Evolutionary conservation across 2,888 invertebrate species (phyloP).

Genomic region (Pristionchus fissidentatus): DNA sequence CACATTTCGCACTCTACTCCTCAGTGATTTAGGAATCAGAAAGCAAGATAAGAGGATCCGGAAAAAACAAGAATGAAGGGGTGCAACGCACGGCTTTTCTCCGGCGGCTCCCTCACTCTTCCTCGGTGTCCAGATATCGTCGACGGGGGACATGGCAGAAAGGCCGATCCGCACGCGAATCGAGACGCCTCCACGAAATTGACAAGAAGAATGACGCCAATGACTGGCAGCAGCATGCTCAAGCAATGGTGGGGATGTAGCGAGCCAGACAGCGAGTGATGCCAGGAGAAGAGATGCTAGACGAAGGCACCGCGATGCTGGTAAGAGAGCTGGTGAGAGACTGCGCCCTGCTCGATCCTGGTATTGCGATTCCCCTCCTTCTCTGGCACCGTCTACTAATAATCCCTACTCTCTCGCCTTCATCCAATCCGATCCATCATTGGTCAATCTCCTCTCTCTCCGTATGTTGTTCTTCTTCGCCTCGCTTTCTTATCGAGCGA

Average conservation of each 20-base stretch:
- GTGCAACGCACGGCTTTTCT: constrained; percentile 1
- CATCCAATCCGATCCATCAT: not conserved
- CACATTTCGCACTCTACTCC: no score
- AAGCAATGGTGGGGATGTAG: no score
- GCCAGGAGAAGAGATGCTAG: not conserved
- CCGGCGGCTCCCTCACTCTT: not conserved
- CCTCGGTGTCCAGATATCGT: constrained; percentile 17
- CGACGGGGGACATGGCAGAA: constrained; percentile 26
- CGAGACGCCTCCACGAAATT: not conserved
- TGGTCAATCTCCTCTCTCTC: not conserved
- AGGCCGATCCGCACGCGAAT: constrained; percentile 35
- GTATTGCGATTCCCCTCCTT: constrained; percentile 4
- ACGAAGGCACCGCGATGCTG: constrained; percentile 34
- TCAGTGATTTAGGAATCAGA: no score
- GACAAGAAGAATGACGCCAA: no score
- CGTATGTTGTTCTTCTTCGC: constrained; percentile 14
- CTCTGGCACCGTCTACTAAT: constrained; percentile 1
- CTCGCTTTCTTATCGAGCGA: constrained; percentile 21
- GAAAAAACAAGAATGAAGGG: no score
- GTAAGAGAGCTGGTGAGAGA: no score
- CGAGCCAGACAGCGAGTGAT: no score
- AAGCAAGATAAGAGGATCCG: not conserved
- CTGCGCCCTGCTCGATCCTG: no score
- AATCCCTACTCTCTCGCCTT: not conserved
- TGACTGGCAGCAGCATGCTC: no score